Percentiles rank a stretch among this genome's conserved stretches.
Conservation (phyloP, 2,888 invertebrate genomes). For the Oxyteleia sp. region DNA sequence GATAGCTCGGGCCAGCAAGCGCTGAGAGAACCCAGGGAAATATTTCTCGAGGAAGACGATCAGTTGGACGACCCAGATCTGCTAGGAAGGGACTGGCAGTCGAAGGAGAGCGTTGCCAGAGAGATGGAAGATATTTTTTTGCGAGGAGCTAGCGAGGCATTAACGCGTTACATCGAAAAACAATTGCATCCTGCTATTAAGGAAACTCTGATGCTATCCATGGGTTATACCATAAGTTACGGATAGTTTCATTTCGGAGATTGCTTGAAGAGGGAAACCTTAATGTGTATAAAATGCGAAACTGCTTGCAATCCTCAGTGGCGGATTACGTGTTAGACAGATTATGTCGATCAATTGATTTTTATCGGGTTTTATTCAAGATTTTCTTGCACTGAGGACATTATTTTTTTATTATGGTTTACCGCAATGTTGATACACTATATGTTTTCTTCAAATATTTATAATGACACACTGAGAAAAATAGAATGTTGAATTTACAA, state of each 20-base stretch:
- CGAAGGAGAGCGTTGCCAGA: slow-evolving; percentile 90
- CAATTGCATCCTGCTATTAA: slow-evolving; percentile 95
- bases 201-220: slow-evolving; percentile 95
- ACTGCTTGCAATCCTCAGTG: too few relatives aligned
- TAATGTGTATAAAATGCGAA: too few relatives aligned
- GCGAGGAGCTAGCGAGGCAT: slow-evolving; percentile 93
- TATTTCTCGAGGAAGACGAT: slow-evolving; percentile 77
- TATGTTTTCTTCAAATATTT: too few relatives aligned
- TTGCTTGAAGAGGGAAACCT: neutral
- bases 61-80: slow-evolving; percentile 70
- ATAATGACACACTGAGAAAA: too few relatives aligned
- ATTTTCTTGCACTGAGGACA: too few relatives aligned
- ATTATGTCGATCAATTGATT: too few relatives aligned
- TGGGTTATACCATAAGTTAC: slow-evolving; percentile 95
- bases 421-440: too few relatives aligned
- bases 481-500: too few relatives aligned
- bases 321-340: too few relatives aligned
- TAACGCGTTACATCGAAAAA: slow-evolving; percentile 94
- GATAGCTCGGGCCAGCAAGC: slow-evolving; percentile 48
- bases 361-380: too few relatives aligned
- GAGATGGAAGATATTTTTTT: slow-evolving; percentile 96
- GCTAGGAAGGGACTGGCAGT: slow-evolving; percentile 81
- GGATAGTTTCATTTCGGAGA: slow-evolving; percentile 88
- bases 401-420: too few relatives aligned
- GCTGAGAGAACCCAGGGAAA: slow-evolving; percentile 76